phyloP scores from a whole-genome alignment of 1,140 invertebrate species.

The Drosophila willistoni region DNA sequence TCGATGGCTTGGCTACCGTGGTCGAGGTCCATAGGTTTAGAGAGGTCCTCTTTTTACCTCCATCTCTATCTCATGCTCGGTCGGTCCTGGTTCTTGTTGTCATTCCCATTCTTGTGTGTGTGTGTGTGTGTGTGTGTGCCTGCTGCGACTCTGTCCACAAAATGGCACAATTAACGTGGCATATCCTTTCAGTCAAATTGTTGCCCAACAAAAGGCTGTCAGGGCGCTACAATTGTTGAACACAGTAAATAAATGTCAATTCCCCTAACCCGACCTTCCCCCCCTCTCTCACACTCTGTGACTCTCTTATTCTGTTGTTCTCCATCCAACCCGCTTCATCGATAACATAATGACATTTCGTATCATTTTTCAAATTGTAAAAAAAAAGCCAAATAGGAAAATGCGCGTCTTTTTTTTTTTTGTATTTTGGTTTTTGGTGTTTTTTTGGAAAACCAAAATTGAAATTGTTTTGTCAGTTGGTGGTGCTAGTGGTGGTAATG shows the following conservation, averaged over 20 bases:
- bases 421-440: constrained; percentile 38
- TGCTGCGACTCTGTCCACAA: constrained; percentile 75
- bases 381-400: constrained; percentile 36
- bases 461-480: constrained; percentile 79
- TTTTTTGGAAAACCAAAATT: constrained; percentile 69
- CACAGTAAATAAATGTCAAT: constrained; percentile 82
- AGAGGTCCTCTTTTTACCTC: not conserved
- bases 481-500: constrained; percentile 35
- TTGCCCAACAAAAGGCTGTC: constrained; percentile 58
- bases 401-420: constrained; percentile 21
- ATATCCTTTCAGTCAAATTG: constrained; percentile 78
- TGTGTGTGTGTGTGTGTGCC: constrained; percentile 13
- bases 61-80: not conserved
- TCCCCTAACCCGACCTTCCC: constrained; percentile 20
- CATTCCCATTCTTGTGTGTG: not conserved
- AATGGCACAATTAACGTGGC: constrained; percentile 81
- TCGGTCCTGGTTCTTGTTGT: not conserved
- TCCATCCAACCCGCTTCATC: constrained; percentile 35
- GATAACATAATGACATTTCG: constrained; percentile 80
- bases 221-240: constrained; percentile 70
- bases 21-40: not conserved
- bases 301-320: not conserved
- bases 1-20: constrained; percentile 9
- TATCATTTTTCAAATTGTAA: constrained; percentile 79
- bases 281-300: not conserved